phyloP scores from a whole-genome alignment of 2,113 vertebrate species.

The Gadus chalcogrammus region DNA sequence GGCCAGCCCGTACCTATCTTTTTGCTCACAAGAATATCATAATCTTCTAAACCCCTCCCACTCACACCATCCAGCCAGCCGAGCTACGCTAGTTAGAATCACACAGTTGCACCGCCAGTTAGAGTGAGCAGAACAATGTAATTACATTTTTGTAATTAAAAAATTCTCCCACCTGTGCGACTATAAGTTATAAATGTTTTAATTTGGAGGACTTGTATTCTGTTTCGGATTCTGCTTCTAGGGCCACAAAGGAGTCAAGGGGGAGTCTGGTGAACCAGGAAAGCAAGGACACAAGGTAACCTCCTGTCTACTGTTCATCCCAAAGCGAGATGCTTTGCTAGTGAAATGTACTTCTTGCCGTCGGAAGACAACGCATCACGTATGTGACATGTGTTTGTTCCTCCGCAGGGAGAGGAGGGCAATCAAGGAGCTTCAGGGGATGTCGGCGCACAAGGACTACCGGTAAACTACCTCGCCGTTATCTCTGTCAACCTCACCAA shows the following conservation, averaged over 20 bases:
- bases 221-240: constrained; percentile 48
- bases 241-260: constrained; percentile 94
- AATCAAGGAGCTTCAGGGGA: constrained; percentile 84
- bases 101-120: too few relatives aligned
- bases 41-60: too few relatives aligned
- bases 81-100: too few relatives aligned
- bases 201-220: not conserved
- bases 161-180: too few relatives aligned
- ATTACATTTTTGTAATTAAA: too few relatives aligned
- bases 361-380: not conserved
- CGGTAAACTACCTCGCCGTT: constrained; percentile 71
- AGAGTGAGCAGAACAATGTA: too few relatives aligned
- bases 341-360: too few relatives aligned
- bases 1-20: too few relatives aligned
- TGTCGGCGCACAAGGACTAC: constrained; percentile 85
- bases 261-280: constrained; percentile 94
- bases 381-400: not conserved
- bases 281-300: constrained; percentile 96
- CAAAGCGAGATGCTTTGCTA: not conserved
- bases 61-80: too few relatives aligned
- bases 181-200: too few relatives aligned
- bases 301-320: not conserved
- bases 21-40: too few relatives aligned
- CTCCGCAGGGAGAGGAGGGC: constrained; percentile 87
- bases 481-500: constrained; percentile 8